phyloP scores from a whole-genome alignment of 2,888 invertebrate genomes.

The Pegoplata infirma region DNA sequence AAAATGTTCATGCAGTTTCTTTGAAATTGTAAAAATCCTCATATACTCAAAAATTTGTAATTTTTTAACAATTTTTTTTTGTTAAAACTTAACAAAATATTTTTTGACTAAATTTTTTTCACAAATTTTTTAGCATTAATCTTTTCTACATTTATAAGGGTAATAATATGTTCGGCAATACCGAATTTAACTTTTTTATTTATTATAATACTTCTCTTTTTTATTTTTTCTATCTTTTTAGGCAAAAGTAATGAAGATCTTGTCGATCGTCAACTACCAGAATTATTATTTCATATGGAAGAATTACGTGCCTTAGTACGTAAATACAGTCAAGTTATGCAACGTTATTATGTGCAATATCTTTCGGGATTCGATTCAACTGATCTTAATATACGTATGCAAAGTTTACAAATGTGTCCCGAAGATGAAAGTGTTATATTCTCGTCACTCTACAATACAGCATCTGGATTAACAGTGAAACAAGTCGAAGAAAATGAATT shows the following conservation, averaged over 20 bases:
- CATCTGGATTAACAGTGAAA: constrained; percentile 91
- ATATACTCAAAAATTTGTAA: no score
- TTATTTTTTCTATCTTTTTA: constrained; percentile 32
- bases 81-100: no score
- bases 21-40: no score
- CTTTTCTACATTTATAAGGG: no score
- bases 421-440: constrained; percentile 97
- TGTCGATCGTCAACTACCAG: constrained; percentile 96
- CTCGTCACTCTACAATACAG: constrained; percentile 93
- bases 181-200: no score
- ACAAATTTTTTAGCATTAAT: no score
- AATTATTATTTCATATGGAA: constrained; percentile 98
- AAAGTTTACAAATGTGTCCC: constrained; percentile 89
- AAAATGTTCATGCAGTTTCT: no score
- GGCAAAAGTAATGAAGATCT: constrained; percentile 90
- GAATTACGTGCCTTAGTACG: constrained; percentile 95
- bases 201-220: not conserved
- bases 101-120: no score
- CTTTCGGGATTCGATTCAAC: constrained; percentile 97
- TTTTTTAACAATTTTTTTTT: no score
- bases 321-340: constrained; percentile 97
- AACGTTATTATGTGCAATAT: constrained; percentile 98
- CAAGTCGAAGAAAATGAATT: constrained; percentile 98
- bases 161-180: no score
- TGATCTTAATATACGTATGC: constrained; percentile 90